Percentiles rank a stretch among this genome's conserved stretches.
phyloP scores from a whole-genome alignment of 1,140 invertebrate species.

The Andrena cerasifolii region DNA sequence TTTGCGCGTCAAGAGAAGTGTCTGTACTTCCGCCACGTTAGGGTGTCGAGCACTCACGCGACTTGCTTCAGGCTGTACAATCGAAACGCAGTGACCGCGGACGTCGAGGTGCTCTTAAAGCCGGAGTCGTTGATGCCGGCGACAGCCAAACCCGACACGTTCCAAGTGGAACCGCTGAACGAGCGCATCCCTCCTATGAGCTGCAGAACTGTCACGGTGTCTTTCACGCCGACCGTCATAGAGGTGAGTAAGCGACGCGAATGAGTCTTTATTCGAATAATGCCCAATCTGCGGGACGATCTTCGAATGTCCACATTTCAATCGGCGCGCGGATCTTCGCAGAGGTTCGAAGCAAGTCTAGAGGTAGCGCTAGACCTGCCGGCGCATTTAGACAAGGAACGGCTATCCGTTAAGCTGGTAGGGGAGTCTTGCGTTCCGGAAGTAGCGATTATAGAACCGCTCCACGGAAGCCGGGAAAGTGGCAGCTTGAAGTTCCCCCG shows the following conservation, averaged over 20 bases:
- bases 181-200: conserved; percentile 63
- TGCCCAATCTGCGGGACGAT: background rate
- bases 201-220: conserved; percentile 63
- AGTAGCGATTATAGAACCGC: conserved; percentile 69
- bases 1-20: conserved; percentile 64
- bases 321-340: background rate
- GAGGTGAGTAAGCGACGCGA: conserved; percentile 62
- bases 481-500: conserved; percentile 63
- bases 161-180: conserved; percentile 59
- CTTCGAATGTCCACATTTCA: background rate
- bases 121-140: conserved; percentile 32
- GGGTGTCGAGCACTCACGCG: conserved; percentile 54
- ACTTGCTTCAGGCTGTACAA: conserved; percentile 67
- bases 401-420: conserved; percentile 62
- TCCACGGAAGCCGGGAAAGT: conserved; percentile 17
- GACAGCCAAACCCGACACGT: conserved; percentile 48
- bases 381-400: conserved; percentile 43
- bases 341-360: conserved; percentile 64
- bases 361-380: conserved; percentile 63
- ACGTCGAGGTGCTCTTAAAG: conserved; percentile 55
- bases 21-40: conserved; percentile 67
- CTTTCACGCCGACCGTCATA: conserved; percentile 65
- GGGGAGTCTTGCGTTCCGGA: conserved; percentile 74
- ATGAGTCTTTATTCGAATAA: background rate
- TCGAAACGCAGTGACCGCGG: conserved; percentile 60